Conservation (phyloP, 2,888 invertebrate genomes). For the Cybosia mesomella region DNA sequence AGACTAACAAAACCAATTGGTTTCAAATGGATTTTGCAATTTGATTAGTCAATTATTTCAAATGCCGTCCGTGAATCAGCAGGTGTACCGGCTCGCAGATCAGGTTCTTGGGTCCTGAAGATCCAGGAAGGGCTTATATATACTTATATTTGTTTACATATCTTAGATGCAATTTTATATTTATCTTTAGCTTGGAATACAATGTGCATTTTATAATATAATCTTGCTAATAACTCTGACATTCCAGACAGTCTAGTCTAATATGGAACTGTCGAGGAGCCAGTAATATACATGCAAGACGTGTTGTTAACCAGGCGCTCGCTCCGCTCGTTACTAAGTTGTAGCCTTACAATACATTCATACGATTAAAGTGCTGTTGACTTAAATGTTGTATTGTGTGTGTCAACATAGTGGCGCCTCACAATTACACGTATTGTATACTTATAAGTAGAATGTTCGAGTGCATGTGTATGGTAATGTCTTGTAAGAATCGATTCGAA, state of each 20-base stretch:
- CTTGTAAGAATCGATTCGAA: slow-evolving; percentile 40
- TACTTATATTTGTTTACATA: background rate
- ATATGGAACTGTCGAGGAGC: background rate
- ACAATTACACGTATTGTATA: slow-evolving; percentile 37
- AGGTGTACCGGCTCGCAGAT: background rate
- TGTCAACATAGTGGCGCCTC: slow-evolving; percentile 34
- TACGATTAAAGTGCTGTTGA: slow-evolving; percentile 45
- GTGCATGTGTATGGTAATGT: slow-evolving; percentile 21
- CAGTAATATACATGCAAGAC: background rate
- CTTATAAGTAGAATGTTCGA: slow-evolving; percentile 27
- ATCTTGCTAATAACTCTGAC: background rate
- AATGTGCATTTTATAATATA: background rate
- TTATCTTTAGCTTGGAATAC: background rate
- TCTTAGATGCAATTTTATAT: background rate
- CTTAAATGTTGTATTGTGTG: slow-evolving; percentile 46
- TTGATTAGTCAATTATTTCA: background rate
- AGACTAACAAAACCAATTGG: background rate
- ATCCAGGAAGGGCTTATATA: background rate
- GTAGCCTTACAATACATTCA: slow-evolving; percentile 16
- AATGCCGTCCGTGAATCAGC: background rate
- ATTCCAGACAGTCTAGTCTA: background rate
- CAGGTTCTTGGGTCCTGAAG: background rate
- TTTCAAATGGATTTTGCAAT: background rate
- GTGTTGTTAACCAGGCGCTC: background rate
- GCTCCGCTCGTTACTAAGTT: slow-evolving; percentile 13